Base-by-base conservation (phyloP, 92 coral and sea anemone species). In the Nematostella vectensis region DNA sequence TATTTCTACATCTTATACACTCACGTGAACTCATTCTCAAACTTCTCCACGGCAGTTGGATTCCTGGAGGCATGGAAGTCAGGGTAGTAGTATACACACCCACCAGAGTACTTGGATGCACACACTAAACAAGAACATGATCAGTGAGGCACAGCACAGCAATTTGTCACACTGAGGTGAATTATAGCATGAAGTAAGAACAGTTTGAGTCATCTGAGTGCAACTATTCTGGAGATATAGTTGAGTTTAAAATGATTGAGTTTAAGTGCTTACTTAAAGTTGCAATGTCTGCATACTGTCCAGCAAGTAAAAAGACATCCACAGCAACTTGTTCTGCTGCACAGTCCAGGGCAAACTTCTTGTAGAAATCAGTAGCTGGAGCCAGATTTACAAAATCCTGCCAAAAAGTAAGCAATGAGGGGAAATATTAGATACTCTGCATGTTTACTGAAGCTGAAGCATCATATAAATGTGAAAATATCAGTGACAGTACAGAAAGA, bases 91-190 rank as follows among this genome's bases (percentile, higher is more conserved):
- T 72, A 74, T 2, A 89, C 75, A 27, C 81, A 81, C 42, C 97
- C 97, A 52, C 97, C 97, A 65, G 97, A 89, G 63, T 86, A 93
- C 81, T 93, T 93, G 18, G 99, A 82, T 29, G 99, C 99, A 72
- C 99, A 87, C 99, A 93, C 99, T 93, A 49, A 2, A 38, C 48
- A 29, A 24, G 25, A 29, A 53, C 19, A 25, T 25, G 36, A n/a
- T n/a, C n/a, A n/a, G n/a, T n/a, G n/a, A n/a, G n/a, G n/a, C n/a
- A n/a, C n/a, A n/a, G n/a, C n/a, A n/a, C n/a, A n/a, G n/a, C n/a
- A n/a, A n/a, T n/a, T n/a, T n/a, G n/a, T 40, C 49, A 19, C n/a
- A 48, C n/a, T 17, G 11, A 21, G 30, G 18, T 24, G 31, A 4
- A 21, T 42, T 27, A 13, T 19, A 8, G 15, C 17, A 9, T 24